Base-by-base conservation (phyloP, 2,888 invertebrate genomes). In the Camptogramma bilineatum region DNA sequence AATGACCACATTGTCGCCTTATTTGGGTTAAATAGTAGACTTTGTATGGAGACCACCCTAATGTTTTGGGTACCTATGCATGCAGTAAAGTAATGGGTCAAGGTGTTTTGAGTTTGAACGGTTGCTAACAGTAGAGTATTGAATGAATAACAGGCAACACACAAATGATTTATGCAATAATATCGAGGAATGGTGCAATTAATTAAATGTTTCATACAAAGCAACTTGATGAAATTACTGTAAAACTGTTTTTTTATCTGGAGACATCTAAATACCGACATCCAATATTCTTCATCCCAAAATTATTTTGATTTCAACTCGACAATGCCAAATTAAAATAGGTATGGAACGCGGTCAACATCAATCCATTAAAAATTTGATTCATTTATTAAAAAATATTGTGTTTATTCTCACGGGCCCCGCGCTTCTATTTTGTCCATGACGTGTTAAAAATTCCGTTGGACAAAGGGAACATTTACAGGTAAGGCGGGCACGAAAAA, bases 361-460 rank as follows among this genome's bases (percentile, higher is more conserved):
- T 64, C 56, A 69, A 60, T 39, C 44, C 52, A 73, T 78, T 75
- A 81, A 84, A 86, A 90, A 87, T 85, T 86, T 77, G 70, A 76
- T 81, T 78, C 74, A 79, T 84, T 82, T 76, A 62, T 74, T 84
- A 76, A 80, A 81, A 79, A 82, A 86, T 82, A 82, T 82, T 73
- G 77, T 76, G 73, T 76, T 79, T 81, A 85, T 86, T 89, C 87
- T 86, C 86, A 83, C 83, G 81, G 79, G 82, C 78, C 84, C 82
- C 82, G 80, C 78, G 82, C 79, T 85, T 83, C 83, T 80, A 88
- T 85, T 81, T 71, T 79, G 82, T 82, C 81, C 84, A 84, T 92
- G 92, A 91, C 91, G 84, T 73, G 83, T 83, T 82, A 79, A 86
- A 90, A 90, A 89, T 89, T 85, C 85, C 79, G 78, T 74, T 70